Percentiles rank a stretch among this genome's conserved stretches.
Conservation (phyloP, 2,113 vertebrate species). For the Colossoma macropomum region DNA sequence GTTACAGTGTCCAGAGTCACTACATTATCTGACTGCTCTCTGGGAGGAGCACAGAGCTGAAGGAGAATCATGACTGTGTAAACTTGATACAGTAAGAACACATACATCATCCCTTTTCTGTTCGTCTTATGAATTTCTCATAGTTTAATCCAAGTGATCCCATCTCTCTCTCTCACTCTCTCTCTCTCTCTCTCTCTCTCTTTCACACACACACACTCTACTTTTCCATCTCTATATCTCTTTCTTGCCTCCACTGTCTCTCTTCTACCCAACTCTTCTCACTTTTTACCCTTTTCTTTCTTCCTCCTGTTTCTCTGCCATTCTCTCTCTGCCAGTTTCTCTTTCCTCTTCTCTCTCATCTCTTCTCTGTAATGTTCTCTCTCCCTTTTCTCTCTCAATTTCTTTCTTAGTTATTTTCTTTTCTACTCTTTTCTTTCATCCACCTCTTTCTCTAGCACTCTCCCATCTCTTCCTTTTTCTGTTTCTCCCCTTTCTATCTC, state of each 20-base stretch:
- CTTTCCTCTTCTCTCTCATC: neutral
- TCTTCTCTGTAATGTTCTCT: constrained; percentile 13
- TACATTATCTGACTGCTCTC: constrained; percentile 11
- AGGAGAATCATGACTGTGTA: neutral
- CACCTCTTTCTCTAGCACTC: no score
- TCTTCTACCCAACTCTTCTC: no score
- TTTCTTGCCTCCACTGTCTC: no score
- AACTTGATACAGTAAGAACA: neutral
- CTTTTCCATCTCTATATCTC: neutral
- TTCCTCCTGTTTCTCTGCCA: constrained; percentile 44
- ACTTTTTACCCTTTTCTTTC: neutral
- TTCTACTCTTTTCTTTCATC: constrained; percentile 2
- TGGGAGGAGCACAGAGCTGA: neutral
- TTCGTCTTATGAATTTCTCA: neutral
- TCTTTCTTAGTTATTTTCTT: neutral
- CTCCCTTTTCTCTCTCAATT: neutral
- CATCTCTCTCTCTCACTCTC: constrained; percentile 21
- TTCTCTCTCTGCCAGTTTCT: neutral
- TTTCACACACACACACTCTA: neutral
- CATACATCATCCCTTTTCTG: neutral
- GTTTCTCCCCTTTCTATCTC: no score
- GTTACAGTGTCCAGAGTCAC: constrained; percentile 53
- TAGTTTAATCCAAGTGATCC: constrained; percentile 39
- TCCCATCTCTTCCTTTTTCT: no score
- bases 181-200: constrained; percentile 20